Evolutionary conservation across 2,888 invertebrate genomes (phyloP), one percentile per base, ranked within the genome.

Genomic region (Leucania comma): DNA sequence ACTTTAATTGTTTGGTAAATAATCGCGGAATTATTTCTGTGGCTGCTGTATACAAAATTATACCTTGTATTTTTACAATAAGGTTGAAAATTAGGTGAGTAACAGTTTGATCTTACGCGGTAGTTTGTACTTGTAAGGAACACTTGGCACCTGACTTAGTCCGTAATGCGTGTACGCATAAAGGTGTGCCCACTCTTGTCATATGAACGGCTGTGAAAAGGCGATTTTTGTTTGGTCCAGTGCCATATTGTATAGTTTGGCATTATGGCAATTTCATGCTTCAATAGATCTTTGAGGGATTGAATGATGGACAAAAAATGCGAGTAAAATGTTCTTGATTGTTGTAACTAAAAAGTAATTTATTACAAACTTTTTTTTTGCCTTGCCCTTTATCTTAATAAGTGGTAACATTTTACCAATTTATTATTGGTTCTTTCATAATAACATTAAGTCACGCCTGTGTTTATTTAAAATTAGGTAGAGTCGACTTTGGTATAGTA

Each of bases 71-170:
- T 2, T n/a, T 1, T 0, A 24, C 0, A 0, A 2, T 69, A 78
- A 38, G 48, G 74, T 73, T 35, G 10, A 46, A 8, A 51, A 38
- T 78, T 10, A 10, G 38, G 14, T 42, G 20, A 0, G 4, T 29
- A 20, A 32, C 14, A 14, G 57, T 71, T 61, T 32, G 14, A 17
- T 64, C 24, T 54, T 35, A 56, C n/a, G 46, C 53, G 59, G 53
- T 66, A 42, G n/a, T 57, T 61, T 71, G 64, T 72, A 72, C 57
- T 68, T 74, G 69, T 68, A 72, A 68, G 75, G 68, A 75, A 73
- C 76, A 75, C 59, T 85, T 77, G 72, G 67, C 81, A 83, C 84
- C 84, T 87, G 85, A 85, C 81, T 82, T 76, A 83, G 81, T 78
- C 20, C 42, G 68, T 68, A 60, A 79, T 68, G 78, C 62, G 60